Percentiles rank a stretch among this genome's conserved stretches.
These are phyloP conservation scores for Nannoperca australis DNA, from an alignment of 2,797 vertebrate genomes.

Conservation along the genomic window DNA sequence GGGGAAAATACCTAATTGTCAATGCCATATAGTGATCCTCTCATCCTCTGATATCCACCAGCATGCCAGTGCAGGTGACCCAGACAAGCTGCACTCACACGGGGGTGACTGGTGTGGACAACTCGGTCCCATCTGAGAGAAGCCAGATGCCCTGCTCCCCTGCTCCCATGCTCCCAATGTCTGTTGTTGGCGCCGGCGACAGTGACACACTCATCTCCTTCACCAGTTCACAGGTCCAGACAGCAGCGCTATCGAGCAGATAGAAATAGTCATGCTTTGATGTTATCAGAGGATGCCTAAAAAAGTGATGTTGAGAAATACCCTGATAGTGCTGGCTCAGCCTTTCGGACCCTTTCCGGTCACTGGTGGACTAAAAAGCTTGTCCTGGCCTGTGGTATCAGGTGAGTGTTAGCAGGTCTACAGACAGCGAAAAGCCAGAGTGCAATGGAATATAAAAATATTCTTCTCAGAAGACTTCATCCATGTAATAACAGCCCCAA, in stretches of 20 bases:
- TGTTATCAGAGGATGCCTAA: slow-evolving; percentile 67
- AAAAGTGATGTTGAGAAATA: slow-evolving; percentile 66
- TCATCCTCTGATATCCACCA: slow-evolving; percentile 33
- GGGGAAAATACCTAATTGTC: not conserved
- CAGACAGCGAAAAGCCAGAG: slow-evolving; percentile 14
- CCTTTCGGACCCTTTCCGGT: slow-evolving; percentile 57
- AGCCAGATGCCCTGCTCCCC: slow-evolving; percentile 71
- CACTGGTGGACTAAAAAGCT: slow-evolving; percentile 40
- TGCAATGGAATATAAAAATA: slow-evolving; percentile 36
- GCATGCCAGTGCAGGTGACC: slow-evolving; percentile 60
- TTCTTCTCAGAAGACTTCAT: slow-evolving; percentile 47
- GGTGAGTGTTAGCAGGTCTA: slow-evolving; percentile 44
- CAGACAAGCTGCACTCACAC: slow-evolving; percentile 59
- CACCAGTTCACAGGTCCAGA: slow-evolving; percentile 37
- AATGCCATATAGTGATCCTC: slow-evolving; percentile 15
- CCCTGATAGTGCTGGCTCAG: slow-evolving; percentile 53
- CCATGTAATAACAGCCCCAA: slow-evolving; percentile 11
- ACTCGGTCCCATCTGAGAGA: slow-evolving; percentile 67
- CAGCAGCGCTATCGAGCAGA: slow-evolving; percentile 67
- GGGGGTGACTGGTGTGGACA: slow-evolving; percentile 69
- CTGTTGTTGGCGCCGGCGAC: slow-evolving; percentile 72
- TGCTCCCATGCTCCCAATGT: slow-evolving; percentile 60
- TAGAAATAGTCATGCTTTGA: slow-evolving; percentile 84
- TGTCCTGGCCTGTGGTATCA: slow-evolving; percentile 52
- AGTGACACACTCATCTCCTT: slow-evolving; percentile 71